Evolutionary conservation across 2,113 vertebrate genomes (phyloP).

Genomic region (Dinomys branickii): DNA sequence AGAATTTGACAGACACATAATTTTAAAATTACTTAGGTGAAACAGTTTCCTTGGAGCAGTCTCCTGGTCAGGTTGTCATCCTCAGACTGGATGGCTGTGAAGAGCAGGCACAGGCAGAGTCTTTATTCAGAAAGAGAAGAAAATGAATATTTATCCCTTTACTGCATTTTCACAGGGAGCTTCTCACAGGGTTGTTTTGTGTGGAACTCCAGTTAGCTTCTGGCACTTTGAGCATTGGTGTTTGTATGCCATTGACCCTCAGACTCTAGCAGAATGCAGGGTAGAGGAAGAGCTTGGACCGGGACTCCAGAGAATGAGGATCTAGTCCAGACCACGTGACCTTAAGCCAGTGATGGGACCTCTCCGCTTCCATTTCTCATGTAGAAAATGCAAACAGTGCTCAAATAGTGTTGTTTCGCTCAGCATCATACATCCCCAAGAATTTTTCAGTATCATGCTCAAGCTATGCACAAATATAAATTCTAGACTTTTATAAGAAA

Average conservation of each 20-base stretch:
- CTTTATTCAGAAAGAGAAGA: constrained; percentile 21
- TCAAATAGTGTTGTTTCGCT: not conserved
- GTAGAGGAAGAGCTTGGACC: not conserved
- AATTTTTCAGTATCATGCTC: not conserved
- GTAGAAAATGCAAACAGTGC: not conserved
- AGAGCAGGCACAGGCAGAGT: not conserved
- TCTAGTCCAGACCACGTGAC: not conserved
- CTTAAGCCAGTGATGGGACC: not conserved
- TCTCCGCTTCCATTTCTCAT: not conserved
- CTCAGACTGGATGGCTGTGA: not conserved
- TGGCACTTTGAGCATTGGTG: not conserved
- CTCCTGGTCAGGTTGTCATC: not conserved
- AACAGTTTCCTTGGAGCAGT: constrained; percentile 63
- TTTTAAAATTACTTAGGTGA: constrained; percentile 67
- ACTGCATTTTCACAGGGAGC: not conserved
- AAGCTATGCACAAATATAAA: not conserved
- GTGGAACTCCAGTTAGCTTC: not conserved
- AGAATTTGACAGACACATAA: constrained; percentile 77
- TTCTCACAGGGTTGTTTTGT: not conserved
- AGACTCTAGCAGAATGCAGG: not conserved
- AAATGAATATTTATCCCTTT: not conserved
- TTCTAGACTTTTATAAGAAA: not conserved
- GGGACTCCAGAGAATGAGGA: not conserved
- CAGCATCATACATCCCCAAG: not conserved
- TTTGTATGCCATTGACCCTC: not conserved